Conservation (phyloP, 2,888 invertebrate species). For the Acanthosepion pharaonis region DNA sequence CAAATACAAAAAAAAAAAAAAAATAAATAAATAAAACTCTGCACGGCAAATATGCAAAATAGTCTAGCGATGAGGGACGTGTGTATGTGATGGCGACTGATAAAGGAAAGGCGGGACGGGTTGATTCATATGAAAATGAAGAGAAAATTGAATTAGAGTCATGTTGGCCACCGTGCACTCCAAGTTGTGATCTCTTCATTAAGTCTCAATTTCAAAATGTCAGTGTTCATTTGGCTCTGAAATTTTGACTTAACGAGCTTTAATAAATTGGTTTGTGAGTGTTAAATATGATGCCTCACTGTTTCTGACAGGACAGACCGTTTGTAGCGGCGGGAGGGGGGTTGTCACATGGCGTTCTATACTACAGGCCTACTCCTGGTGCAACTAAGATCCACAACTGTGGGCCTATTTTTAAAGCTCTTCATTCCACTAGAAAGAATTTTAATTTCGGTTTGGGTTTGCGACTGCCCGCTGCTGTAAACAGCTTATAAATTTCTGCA, state of each 20-base stretch:
- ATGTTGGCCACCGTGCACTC: background rate
- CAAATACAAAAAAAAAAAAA: no score
- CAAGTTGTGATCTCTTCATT: background rate
- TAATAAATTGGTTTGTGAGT: background rate
- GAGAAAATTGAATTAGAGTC: background rate
- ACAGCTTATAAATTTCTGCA: no score
- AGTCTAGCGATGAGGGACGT: background rate
- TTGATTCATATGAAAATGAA: background rate
- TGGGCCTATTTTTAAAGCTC: no score
- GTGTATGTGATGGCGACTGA: background rate
- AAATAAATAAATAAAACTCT: no score
- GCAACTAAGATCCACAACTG: no score
- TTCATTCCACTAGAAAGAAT: no score
- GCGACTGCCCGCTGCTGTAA: no score
- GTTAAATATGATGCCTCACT: background rate
- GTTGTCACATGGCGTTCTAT: no score
- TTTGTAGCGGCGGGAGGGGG: background rate
- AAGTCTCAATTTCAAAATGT: background rate
- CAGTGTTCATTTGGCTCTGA: background rate
- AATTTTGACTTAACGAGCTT: background rate
- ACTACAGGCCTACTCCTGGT: no score
- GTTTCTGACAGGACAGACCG: background rate
- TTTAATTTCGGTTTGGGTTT: no score
- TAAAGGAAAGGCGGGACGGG: background rate
- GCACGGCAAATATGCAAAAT: no score